phyloP scores from a whole-genome alignment of 2,888 invertebrate species.

The Cantharis flavilabris region DNA sequence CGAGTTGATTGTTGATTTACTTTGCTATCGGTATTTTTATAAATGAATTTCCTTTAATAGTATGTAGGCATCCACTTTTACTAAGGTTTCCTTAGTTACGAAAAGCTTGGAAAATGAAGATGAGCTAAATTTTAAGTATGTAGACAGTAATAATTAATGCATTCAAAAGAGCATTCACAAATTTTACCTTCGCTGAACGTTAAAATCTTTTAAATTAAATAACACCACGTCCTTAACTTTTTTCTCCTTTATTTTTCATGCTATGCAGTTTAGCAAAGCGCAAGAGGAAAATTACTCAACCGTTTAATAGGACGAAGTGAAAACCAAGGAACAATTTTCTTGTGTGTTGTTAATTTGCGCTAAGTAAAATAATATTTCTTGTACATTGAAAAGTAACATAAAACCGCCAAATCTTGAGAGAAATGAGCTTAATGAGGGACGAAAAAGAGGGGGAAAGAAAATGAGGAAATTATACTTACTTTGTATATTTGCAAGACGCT shows the following conservation, averaged over 20 bases:
- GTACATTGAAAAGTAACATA: not conserved
- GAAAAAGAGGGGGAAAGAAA: not conserved
- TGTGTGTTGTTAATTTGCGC: not conserved
- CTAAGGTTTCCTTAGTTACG: not conserved
- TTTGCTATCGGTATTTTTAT: not conserved
- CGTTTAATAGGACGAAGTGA: not conserved
- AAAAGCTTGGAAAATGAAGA: not conserved
- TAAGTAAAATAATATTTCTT: not conserved
- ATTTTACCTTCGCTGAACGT: not conserved
- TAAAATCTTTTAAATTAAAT: not conserved
- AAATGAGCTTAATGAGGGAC: not conserved
- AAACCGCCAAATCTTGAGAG: not conserved
- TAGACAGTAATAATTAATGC: not conserved
- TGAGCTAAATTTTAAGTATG: not conserved
- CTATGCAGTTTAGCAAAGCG: not conserved
- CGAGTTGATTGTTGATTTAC: not conserved
- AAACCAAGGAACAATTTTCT: not conserved
- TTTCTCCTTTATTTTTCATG: not conserved
- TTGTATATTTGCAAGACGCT: not conserved
- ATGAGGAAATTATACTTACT: not conserved
- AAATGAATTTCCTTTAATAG: not conserved
- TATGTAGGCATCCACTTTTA: not conserved
- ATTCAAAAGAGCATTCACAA: not conserved
- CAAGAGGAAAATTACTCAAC: not conserved
- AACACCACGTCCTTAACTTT: not conserved